Conservation (phyloP, 1,140 invertebrate genomes). For the Nylanderia fulva region DNA sequence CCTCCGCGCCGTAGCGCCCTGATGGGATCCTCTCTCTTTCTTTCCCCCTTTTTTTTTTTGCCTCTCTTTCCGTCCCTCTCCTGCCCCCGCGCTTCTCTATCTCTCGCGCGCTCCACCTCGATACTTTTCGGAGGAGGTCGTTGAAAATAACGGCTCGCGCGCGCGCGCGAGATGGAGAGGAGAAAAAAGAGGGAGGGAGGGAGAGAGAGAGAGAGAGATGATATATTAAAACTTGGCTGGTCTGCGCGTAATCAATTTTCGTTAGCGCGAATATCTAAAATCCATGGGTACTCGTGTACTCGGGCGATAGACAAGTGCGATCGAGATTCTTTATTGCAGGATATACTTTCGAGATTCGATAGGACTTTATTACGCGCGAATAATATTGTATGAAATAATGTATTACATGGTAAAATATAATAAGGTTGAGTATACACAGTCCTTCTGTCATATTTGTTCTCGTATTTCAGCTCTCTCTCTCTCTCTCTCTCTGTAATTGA, state of each 20-base stretch:
- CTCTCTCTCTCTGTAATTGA: background rate
- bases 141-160: constrained; percentile 54
- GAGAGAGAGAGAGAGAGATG: constrained; percentile 21
- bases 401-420: constrained; percentile 18
- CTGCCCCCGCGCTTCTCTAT: background rate
- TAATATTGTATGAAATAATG: background rate
- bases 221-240: constrained; percentile 67
- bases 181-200: background rate
- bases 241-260: constrained; percentile 63
- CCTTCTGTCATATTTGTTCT: background rate
- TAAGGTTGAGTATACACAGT: background rate
- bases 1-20: constrained; percentile 64
- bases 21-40: constrained; percentile 61
- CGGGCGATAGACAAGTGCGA: constrained; percentile 27
- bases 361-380: constrained; percentile 7
- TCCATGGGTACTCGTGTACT: constrained; percentile 51
- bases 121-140: constrained; percentile 60
- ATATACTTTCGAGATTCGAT: constrained; percentile 42
- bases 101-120: constrained; percentile 43
- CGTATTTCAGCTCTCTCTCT: background rate
- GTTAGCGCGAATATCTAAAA: constrained; percentile 62
- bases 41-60: constrained; percentile 50
- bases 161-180: constrained; percentile 25
- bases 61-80: constrained; percentile 19
- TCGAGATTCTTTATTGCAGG: constrained; percentile 31